Evolutionary conservation across 1,140 invertebrate species (phyloP).

Genomic region (Aphelenchoides besseyi): DNA sequence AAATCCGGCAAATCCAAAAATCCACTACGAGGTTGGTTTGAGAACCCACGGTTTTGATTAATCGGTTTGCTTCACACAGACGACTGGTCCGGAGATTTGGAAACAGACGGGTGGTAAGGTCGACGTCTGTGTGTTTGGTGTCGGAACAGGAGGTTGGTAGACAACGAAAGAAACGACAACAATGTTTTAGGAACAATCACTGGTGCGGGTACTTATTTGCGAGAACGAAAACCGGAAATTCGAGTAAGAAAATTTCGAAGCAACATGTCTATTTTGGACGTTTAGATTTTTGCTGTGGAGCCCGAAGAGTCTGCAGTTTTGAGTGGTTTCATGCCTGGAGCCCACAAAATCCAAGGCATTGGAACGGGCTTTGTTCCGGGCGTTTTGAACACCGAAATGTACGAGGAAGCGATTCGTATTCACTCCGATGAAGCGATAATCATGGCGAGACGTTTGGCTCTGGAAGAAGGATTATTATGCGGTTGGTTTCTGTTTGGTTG

Average conservation of each 20-base stretch:
- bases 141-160: conserved; percentile 53
- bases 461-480: conserved; percentile 59
- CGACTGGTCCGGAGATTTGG: conserved; percentile 62
- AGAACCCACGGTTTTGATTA: too few species aligned
- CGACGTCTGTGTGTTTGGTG: conserved; percentile 56
- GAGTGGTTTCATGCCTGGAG: conserved; percentile 42
- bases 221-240: conserved; percentile 52
- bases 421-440: conserved; percentile 61
- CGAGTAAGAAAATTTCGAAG: conserved; percentile 31
- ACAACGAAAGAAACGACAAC: neutral
- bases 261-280: conserved; percentile 6
- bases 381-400: conserved; percentile 50
- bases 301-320: conserved; percentile 56
- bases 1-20: conserved; percentile 57
- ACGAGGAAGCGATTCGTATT: conserved; percentile 48
- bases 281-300: conserved; percentile 57
- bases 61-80: conserved; percentile 32
- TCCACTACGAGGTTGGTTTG: conserved; percentile 50
- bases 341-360: conserved; percentile 60
- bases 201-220: conserved; percentile 50
- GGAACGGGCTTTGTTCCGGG: conserved; percentile 55
- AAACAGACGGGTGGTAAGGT: conserved; percentile 56
- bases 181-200: conserved; percentile 45
- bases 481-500: conserved; percentile 36
- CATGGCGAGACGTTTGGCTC: conserved; percentile 58